These are phyloP conservation scores for Amblyopsis rosae DNA, from an alignment of 2,113 vertebrate genomes.

Conservation along the genomic window DNA sequence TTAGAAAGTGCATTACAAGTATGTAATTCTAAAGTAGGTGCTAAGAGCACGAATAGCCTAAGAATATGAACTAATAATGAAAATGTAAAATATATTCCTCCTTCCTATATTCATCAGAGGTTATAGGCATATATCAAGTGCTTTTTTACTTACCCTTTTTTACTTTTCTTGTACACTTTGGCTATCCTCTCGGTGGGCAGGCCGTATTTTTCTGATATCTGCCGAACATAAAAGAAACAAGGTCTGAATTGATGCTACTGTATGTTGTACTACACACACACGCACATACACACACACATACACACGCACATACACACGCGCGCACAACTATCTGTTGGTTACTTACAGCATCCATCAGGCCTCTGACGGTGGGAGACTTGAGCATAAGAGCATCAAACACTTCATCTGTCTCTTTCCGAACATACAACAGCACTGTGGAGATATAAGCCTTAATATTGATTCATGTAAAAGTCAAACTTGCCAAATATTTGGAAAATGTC, in stretches of 20 bases:
- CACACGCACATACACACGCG: neutral
- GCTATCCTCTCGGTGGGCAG: constrained; percentile 88
- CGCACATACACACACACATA: neutral
- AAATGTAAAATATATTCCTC: too few species aligned
- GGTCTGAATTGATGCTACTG: neutral
- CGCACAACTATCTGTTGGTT: neutral
- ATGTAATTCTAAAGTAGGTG: too few species aligned
- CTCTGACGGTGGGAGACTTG: constrained; percentile 91
- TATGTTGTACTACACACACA: neutral
- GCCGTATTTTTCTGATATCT: constrained; percentile 96
- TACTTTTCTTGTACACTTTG: constrained; percentile 98
- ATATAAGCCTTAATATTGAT: neutral
- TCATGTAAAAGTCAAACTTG: too few species aligned
- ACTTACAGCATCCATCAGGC: constrained; percentile 94
- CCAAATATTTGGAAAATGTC: too few species aligned
- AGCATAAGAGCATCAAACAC: constrained; percentile 98
- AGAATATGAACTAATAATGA: too few species aligned
- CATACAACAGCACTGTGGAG: constrained; percentile 91
- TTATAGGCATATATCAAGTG: neutral
- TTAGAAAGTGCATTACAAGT: too few species aligned
- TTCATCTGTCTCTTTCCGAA: constrained; percentile 92
- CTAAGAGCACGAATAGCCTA: too few species aligned
- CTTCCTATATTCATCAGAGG: too few species aligned
- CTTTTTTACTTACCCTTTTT: constrained; percentile 89
- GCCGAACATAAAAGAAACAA: constrained; percentile 22